Percentiles rank a stretch among this genome's conserved stretches.
These are phyloP conservation scores for Allacma fusca DNA, from an alignment of 2,888 invertebrate species.

Conservation along the genomic window DNA sequence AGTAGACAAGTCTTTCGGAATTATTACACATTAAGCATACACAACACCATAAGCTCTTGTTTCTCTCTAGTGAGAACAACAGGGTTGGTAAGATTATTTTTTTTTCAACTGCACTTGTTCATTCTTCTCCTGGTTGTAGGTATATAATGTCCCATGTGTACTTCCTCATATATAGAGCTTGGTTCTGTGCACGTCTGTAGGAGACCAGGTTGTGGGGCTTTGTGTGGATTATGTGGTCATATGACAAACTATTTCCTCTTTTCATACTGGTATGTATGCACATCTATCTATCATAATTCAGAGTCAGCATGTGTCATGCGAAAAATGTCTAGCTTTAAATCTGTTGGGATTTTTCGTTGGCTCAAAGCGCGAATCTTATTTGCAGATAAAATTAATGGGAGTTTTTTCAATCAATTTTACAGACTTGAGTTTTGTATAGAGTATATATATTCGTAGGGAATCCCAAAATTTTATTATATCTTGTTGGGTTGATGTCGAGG, in stretches of 20 bases:
- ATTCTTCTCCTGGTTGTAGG: neutral
- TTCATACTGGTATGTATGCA: no score
- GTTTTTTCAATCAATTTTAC: constrained; percentile 11
- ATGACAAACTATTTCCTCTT: neutral
- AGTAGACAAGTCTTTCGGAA: constrained; percentile 36
- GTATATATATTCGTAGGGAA: no score
- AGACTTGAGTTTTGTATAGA: no score
- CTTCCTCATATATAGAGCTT: no score
- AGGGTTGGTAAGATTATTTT: neutral
- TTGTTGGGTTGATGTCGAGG: constrained; percentile 1
- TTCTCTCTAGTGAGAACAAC: constrained; percentile 26
- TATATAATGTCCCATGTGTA: no score
- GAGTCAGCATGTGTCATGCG: constrained; percentile 25
- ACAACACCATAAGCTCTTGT: constrained; percentile 24
- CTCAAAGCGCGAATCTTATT: constrained; percentile 32
- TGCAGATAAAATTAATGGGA: constrained; percentile 38
- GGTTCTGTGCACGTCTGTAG: no score
- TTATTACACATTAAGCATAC: constrained; percentile 26
- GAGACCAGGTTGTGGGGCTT: no score
- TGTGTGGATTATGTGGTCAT: no score
- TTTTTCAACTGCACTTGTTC: constrained; percentile 18
- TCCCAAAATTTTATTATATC: constrained; percentile 14
- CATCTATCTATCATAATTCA: constrained; percentile 16
- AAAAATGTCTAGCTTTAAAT: constrained; percentile 5
- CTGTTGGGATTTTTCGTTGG: constrained; percentile 7